These are phyloP conservation scores for Epicampocera succincta DNA, from an alignment of 2,888 invertebrate species.

Conservation along the genomic window DNA sequence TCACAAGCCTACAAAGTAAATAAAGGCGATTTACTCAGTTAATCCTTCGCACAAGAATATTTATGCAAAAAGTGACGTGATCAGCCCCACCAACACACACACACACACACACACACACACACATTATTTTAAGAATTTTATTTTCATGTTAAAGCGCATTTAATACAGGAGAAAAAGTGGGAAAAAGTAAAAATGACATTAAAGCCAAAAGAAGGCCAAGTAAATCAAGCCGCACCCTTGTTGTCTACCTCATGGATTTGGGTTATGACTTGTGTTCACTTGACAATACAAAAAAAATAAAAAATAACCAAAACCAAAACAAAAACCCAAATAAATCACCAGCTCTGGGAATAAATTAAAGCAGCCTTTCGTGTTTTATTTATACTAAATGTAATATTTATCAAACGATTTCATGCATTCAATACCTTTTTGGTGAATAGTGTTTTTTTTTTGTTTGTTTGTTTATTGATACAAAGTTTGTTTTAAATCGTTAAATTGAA, in stretches of 20 bases:
- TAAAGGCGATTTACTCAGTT: constrained; percentile 1
- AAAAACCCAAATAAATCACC: constrained; percentile 13
- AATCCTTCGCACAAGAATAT: neutral
- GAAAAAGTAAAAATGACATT: constrained; percentile 6
- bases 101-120: neutral
- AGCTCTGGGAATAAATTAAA: constrained; percentile 38
- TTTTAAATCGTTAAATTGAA: neutral
- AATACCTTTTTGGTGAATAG: neutral
- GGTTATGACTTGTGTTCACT: constrained; percentile 47
- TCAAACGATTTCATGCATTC: constrained; percentile 13
- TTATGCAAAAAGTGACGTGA: no score
- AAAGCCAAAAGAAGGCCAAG: constrained; percentile 57
- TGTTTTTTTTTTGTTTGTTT: no score
- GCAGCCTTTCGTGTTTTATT: constrained; percentile 16
- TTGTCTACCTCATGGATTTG: constrained; percentile 50
- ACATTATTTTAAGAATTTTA: neutral
- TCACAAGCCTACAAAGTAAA: constrained; percentile 2
- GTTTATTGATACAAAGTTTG: constrained; percentile 14
- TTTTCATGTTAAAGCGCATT: constrained; percentile 34
- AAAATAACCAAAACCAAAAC: neutral
- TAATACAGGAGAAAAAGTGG: constrained; percentile 1
- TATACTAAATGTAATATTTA: neutral
- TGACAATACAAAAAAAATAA: constrained; percentile 7
- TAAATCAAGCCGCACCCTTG: constrained; percentile 55
- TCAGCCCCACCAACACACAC: neutral